A percentile compares a stretch with the other conserved stretches of the same genome.
These are phyloP conservation scores for Cyphomyrus discorhynchus DNA, from an alignment of 2,113 vertebrate genomes.

Conservation along the genomic window DNA sequence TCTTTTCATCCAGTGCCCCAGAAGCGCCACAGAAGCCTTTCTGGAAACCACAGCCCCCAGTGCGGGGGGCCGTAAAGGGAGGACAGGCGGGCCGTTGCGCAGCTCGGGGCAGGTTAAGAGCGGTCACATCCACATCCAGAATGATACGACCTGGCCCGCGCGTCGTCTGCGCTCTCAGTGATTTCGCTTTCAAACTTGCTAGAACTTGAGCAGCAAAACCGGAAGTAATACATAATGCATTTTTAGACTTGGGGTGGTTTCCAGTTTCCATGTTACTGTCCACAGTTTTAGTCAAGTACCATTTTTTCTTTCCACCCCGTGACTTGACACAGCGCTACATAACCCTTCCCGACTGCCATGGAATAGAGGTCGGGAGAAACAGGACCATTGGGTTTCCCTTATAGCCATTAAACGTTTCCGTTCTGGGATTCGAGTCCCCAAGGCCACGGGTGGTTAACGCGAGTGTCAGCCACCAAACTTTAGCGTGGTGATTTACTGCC, in stretches of 20 bases:
- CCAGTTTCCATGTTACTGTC: not conserved
- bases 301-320: not conserved
- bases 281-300: not conserved
- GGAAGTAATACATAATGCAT: not conserved
- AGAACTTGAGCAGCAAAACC: not conserved
- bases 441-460: constrained; percentile 3
- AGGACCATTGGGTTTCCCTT: constrained; percentile 18
- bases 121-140: not conserved
- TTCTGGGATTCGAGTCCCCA: constrained; percentile 30
- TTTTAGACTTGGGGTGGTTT: not conserved
- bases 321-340: not conserved
- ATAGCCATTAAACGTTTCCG: constrained; percentile 31
- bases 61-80: not conserved
- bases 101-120: not conserved
- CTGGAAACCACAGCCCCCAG: constrained; percentile 29
- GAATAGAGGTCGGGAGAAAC: constrained; percentile 19
- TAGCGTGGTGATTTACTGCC: constrained; percentile 24
- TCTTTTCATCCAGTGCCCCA: constrained; percentile 42
- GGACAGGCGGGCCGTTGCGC: not conserved
- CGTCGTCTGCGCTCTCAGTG: not conserved
- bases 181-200: not conserved
- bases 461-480: constrained; percentile 15
- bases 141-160: not conserved
- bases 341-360: not conserved
- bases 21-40: constrained; percentile 27